Evolutionary conservation across 2,888 invertebrate genomes (phyloP).

Genomic region (Stenotaenia linearis): DNA sequence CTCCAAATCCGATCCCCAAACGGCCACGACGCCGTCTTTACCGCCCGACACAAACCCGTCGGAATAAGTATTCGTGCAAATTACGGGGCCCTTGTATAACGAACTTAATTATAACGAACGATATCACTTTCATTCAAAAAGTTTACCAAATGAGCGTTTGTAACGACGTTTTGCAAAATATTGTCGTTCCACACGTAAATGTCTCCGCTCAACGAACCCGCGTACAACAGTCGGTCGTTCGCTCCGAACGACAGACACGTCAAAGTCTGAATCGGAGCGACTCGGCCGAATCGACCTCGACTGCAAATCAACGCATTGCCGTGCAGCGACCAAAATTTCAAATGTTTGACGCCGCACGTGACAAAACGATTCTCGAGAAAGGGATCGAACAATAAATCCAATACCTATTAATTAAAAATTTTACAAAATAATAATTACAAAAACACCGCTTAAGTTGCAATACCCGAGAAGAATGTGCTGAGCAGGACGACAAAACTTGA

Average conservation of each 20-base stretch:
- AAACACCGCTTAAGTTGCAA: too few relatives aligned
- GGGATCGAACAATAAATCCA: conserved; percentile 50
- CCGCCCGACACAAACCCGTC: conserved; percentile 50
- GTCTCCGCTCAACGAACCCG: conserved; percentile 49
- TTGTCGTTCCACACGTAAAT: conserved; percentile 48
- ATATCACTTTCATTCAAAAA: too few relatives aligned
- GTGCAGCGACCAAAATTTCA: conserved; percentile 50
- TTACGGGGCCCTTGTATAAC: conserved; percentile 37
- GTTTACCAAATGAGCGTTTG: conserved; percentile 46
- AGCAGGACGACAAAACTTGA: conserved; percentile 47
- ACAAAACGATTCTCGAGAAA: conserved; percentile 45
- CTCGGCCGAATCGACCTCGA: conserved; percentile 21
- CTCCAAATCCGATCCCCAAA: conserved; percentile 48
- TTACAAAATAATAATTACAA: background rate
- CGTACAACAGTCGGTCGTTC: conserved; percentile 39
- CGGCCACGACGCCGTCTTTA: conserved; percentile 48
- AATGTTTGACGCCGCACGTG: conserved; percentile 49
- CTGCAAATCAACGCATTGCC: conserved; percentile 41
- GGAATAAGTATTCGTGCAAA: conserved; percentile 34
- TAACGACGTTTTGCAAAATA: conserved; percentile 44
- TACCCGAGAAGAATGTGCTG: conserved; percentile 29
- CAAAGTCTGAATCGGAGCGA: conserved; percentile 35
- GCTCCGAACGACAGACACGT: conserved; percentile 32
- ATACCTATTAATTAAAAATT: conserved; percentile 38
- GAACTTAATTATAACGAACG: background rate